Evolutionary conservation across 2,888 invertebrate genomes (phyloP), one percentile per base, ranked within the genome.

Genomic region (Oxystoma pomonae): DNA sequence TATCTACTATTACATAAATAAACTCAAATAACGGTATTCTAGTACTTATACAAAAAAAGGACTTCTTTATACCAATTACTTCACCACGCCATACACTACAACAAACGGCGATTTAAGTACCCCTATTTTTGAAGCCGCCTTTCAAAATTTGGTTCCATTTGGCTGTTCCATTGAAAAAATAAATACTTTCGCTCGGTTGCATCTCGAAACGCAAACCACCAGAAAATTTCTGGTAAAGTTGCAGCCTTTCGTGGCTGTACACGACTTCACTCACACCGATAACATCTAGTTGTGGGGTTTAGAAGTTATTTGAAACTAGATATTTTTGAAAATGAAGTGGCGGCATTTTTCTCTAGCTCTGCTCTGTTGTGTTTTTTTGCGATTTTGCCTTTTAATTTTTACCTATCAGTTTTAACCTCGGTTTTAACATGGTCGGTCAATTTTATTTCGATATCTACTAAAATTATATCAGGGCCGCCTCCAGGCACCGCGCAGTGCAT

Each of bases 221-320:
- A 72, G 71, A 71, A 75, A 75, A 75, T 75, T 72, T 72, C 69
- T 73, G 35, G 72, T 74, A 73, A 75, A 73, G 72, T 74, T 74
- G 71, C 71, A 68, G 69, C 68, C 65, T 70, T 70, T 70, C 61
- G 12, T 63, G 68, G 70, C 65, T 67, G 72, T 73, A 71, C 70
- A 72, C 70, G 65, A 70, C 69, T 69, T 65, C 56, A 65, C 66
- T 68, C 67, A 71, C 72, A 73, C 73, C 70, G 74, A 74, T 74
- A 74, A 70, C 64, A 72, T 73, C 73, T 68, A 1, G 63, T 51
- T 35, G 62, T 35, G 55, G 58, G 58, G 7, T 53, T 53, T 19
- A 19, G n/a, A 53, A 53, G 19, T 53, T 53, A 53, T 19, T 19
- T 53, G 53, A 9, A 53, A 53, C 53, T 53, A 53, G 53, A 53